phyloP scores from a whole-genome alignment of 1,140 invertebrate genomes.

The Bombus waltoni region DNA sequence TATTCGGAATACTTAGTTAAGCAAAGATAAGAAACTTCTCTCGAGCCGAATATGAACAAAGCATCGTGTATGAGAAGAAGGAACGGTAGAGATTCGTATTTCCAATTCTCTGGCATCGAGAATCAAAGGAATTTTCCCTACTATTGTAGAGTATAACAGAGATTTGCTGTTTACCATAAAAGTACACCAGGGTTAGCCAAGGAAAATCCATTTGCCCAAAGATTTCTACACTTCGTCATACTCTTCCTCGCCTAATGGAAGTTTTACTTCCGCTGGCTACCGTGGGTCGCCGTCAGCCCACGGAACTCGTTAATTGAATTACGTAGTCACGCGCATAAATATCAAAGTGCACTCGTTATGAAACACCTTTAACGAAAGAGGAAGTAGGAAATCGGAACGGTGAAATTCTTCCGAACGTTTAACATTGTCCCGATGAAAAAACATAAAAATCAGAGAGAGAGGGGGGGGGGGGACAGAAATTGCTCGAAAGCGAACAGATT shows the following conservation, averaged over 20 bases:
- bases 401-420: neutral
- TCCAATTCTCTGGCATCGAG: neutral
- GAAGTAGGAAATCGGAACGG: neutral
- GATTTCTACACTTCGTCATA: neutral
- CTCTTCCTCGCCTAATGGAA: neutral
- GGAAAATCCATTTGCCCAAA: neutral
- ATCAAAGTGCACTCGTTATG: neutral
- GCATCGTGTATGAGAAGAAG: neutral
- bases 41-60: neutral
- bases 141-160: neutral
- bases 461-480: neutral
- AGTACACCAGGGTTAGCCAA: neutral
- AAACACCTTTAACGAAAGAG: neutral
- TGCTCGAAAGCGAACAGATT: neutral
- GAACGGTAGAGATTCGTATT: neutral
- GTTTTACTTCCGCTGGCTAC: neutral
- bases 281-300: neutral
- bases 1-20: neutral
- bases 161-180: neutral
- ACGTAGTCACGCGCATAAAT: neutral
- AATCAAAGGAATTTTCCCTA: neutral
- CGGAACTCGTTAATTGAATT: neutral
- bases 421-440: neutral
- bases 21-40: neutral
- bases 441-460: neutral